A percentile compares a stretch with the other conserved stretches of the same genome.
phyloP scores from a whole-genome alignment of 2,113 vertebrate species.

The Odontesthes bonariensis region DNA sequence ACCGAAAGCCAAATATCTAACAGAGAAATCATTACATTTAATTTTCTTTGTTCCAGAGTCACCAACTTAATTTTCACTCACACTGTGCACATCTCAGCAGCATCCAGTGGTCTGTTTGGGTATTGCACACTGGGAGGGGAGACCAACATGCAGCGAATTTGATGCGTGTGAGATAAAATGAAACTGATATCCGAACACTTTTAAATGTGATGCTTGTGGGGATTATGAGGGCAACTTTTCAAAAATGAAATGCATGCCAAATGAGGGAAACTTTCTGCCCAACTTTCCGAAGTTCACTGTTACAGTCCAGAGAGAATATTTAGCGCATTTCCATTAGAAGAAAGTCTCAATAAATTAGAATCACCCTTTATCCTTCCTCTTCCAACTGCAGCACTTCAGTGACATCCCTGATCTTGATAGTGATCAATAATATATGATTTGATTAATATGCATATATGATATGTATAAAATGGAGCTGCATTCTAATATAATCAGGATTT shows the following conservation, averaged over 20 bases:
- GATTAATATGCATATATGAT: slow-evolving; percentile 46
- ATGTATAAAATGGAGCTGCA: slow-evolving; percentile 27
- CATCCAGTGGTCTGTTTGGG: slow-evolving; percentile 45
- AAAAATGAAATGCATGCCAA: slow-evolving; percentile 60
- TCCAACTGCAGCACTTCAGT: slow-evolving; percentile 52
- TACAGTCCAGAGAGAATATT: slow-evolving; percentile 66
- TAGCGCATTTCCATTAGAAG: slow-evolving; percentile 49
- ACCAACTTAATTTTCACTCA: slow-evolving; percentile 45
- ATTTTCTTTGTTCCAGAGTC: slow-evolving; percentile 66
- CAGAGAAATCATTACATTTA: slow-evolving; percentile 53
- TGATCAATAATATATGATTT: slow-evolving; percentile 68
- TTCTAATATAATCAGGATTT: slow-evolving; percentile 27
- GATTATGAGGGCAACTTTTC: slow-evolving; percentile 49
- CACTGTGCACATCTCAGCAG: slow-evolving; percentile 34
- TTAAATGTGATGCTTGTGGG: slow-evolving; percentile 59
- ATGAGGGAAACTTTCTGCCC: slow-evolving; percentile 48
- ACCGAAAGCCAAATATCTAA: slow-evolving; percentile 59
- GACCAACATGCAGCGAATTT: slow-evolving; percentile 23
- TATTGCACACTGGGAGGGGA: slow-evolving; percentile 32
- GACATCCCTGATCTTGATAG: slow-evolving; percentile 60
- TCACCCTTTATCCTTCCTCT: slow-evolving; percentile 57
- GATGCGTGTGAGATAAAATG: slow-evolving; percentile 63
- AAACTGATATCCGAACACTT: slow-evolving; percentile 57
- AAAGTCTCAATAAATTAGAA: slow-evolving; percentile 57
- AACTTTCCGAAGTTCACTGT: slow-evolving; percentile 49